Conservation (phyloP, 2,797 vertebrate species). For the Simalia tracyae region DNA sequence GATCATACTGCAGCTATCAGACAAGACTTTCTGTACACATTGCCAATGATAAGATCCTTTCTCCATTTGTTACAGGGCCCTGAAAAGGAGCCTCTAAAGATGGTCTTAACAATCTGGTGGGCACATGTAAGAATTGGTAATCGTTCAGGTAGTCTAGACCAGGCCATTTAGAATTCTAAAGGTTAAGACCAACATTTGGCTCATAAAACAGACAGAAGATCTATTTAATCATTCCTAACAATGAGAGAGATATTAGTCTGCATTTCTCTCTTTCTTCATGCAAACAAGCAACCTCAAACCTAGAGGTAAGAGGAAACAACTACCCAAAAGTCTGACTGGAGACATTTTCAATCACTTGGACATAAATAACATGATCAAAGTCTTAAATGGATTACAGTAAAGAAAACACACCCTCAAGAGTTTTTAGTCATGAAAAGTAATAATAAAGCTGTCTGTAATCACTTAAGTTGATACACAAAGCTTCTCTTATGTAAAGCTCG, state of each 20-base stretch:
- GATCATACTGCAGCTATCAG: background rate
- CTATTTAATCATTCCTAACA: background rate
- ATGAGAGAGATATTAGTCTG: background rate
- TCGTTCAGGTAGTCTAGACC: background rate
- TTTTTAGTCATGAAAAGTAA: background rate
- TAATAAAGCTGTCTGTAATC: background rate
- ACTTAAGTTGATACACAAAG: background rate
- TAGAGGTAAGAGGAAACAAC: background rate
- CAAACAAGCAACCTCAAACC: background rate
- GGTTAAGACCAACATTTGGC: background rate
- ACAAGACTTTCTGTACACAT: background rate
- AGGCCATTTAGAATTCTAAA: background rate
- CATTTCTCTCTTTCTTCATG: background rate
- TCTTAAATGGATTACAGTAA: background rate
- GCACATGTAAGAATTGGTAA: background rate
- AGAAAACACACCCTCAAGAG: background rate
- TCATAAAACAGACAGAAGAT: background rate
- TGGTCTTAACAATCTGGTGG: background rate
- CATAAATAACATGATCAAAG: conserved; percentile 1
- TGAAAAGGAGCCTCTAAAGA: background rate
- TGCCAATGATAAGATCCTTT: background rate
- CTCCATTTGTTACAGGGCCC: background rate
- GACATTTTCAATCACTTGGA: background rate
- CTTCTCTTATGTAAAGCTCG: background rate
- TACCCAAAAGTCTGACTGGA: background rate